Percentiles rank a stretch among this genome's conserved stretches.
Evolutionary conservation across 2,888 invertebrate species (phyloP).

Genomic region (Noctua comes): DNA sequence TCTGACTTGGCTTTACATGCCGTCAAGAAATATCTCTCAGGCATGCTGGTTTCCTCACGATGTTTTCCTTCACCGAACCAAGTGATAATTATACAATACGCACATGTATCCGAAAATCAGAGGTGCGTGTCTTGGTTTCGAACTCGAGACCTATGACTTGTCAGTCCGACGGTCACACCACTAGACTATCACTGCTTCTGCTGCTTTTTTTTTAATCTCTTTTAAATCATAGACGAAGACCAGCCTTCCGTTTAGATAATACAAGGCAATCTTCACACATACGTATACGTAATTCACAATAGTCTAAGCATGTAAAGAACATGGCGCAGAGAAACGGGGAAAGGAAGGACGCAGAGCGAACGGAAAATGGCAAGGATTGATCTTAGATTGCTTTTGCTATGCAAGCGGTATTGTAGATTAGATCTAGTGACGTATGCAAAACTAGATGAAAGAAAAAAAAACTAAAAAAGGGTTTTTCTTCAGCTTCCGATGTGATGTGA

Average conservation of each 20-base stretch:
- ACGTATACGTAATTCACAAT: constrained; percentile 6
- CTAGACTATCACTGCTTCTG: no score
- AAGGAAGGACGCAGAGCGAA: constrained; percentile 33
- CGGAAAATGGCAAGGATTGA: constrained; percentile 51
- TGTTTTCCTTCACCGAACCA: no score
- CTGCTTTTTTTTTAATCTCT: no score
- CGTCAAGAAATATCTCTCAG: no score
- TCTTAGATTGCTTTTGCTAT: constrained; percentile 51
- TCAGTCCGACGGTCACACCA: no score
- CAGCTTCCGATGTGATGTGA: background rate
- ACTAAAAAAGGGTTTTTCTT: background rate
- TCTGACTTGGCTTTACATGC: no score
- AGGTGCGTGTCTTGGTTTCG: no score
- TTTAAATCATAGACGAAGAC: background rate
- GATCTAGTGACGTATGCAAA: constrained; percentile 22
- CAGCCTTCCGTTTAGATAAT: background rate
- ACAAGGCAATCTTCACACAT: background rate
- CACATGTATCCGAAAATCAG: no score
- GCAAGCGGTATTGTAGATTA: constrained; percentile 42
- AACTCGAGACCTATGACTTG: no score
- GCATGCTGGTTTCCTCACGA: no score
- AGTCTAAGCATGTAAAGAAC: constrained; percentile 14
- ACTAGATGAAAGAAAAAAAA: background rate
- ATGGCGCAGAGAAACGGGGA: background rate
- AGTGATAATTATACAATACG: no score